Base-by-base conservation (phyloP, 2,797 vertebrate species). In the Phataginus tricuspis region DNA sequence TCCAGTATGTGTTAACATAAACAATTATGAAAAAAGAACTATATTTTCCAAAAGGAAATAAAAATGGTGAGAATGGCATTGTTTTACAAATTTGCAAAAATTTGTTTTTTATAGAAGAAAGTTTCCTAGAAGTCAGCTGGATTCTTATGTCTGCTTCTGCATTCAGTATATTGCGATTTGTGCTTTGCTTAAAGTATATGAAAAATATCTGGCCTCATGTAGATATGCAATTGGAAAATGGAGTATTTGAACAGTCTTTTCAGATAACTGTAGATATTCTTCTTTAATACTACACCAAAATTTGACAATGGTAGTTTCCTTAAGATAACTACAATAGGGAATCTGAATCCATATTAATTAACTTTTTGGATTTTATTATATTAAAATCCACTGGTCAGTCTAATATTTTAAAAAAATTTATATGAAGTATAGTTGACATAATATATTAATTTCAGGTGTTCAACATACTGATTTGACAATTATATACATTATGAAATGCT, bases 11-110 rank as follows among this genome's bases (percentile, higher is more conserved):
- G 1, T 94, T 86, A 89, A 86, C 16, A 91, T 66, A 97, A 93
- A 85, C 16, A 84, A 11, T 23, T 77, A 91, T 66, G 59, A 94
- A 91, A 77, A 45, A 90, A 88, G 68, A 86, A 77, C 12, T 69
- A 63, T 85, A 78, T 94, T 96, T 97, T 95, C n/a, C 8, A 86
- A 93, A 86, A 88, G 18, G 61, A 95, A 86, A n/a, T 59, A 71
- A 82, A 94, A 93, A 64, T 18, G 86, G 2, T 79, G 45, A 92
- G 27, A 95, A 88, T 29, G 13, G 15, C 29, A 90, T 7, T 95
- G 14, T 42, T 92, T 90, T 95, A 71, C 1, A 91, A 82, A 75
- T 86, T 89, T 86, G n/a, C 29, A 39, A 27, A 45, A 45, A 45
- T 11, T 45, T 84, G 13, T 51, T 37, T 94, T 92, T 79, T 83